A percentile compares a stretch with the other conserved stretches of the same genome.
Evolutionary conservation across 2,888 invertebrate species (phyloP).

Genomic region (Pasiphila rectangulata): DNA sequence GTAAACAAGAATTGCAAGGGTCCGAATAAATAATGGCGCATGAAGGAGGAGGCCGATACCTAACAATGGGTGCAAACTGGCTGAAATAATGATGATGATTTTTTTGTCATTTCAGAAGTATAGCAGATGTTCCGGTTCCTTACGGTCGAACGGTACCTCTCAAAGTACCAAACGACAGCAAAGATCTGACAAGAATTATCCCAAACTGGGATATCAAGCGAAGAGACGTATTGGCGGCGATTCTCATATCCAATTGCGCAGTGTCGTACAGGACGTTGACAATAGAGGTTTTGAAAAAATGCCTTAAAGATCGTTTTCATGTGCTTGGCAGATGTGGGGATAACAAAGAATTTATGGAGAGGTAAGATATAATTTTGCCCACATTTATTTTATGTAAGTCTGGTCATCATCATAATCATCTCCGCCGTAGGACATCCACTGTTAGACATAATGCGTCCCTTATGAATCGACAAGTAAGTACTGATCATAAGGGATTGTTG

Average conservation of each 20-base stretch:
- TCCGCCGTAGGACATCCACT: too few relatives aligned
- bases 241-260: conserved; percentile 82
- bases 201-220: conserved; percentile 69
- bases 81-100: too few relatives aligned
- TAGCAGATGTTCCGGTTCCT: conserved; percentile 84
- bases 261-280: conserved; percentile 74
- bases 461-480: too few relatives aligned
- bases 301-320: conserved; percentile 79
- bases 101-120: conserved; percentile 72
- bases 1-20: too few relatives aligned
- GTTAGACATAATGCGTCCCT: too few relatives aligned
- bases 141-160: conserved; percentile 81
- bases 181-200: conserved; percentile 34
- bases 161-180: background rate
- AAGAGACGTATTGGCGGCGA: conserved; percentile 68
- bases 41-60: too few relatives aligned
- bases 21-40: too few relatives aligned
- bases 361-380: conserved; percentile 21
- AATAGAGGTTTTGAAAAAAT: conserved; percentile 76
- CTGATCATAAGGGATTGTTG: too few relatives aligned
- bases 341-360: conserved; percentile 24
- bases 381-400: too few relatives aligned
- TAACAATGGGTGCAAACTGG: too few relatives aligned
- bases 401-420: too few relatives aligned
- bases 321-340: conserved; percentile 80